Conservation (phyloP, 2,113 vertebrate genomes). For the Atrichornis clamosus region DNA sequence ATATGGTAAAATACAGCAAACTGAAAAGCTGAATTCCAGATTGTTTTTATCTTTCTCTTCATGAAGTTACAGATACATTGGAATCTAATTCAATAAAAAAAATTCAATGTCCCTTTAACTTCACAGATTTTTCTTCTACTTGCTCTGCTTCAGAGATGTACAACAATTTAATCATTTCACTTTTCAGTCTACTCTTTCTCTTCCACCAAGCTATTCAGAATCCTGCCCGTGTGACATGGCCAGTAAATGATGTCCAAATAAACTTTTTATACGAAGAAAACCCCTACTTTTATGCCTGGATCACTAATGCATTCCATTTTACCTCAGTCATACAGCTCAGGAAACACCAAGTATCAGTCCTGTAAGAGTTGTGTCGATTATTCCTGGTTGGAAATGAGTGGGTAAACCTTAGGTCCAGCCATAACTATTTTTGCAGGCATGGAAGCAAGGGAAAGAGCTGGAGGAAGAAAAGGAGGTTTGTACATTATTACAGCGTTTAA, state of each 20-base stretch:
- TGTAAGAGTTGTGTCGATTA: not conserved
- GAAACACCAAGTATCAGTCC: not conserved
- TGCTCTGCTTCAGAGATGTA: not conserved
- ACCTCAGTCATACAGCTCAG: not conserved
- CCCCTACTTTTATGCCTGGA: not conserved
- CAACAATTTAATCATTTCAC: not conserved
- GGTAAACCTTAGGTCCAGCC: not conserved
- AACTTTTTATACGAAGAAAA: not conserved
- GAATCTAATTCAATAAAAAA: not conserved
- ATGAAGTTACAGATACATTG: not conserved
- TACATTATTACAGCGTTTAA: not conserved
- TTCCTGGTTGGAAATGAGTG: not conserved
- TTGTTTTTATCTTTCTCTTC: constrained; percentile 57
- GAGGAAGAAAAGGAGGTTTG: not conserved
- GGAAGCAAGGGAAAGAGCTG: not conserved
- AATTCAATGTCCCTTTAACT: constrained; percentile 10
- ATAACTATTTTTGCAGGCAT: not conserved
- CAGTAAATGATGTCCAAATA: not conserved
- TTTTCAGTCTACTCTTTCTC: not conserved
- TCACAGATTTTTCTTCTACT: not conserved
- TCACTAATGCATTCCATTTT: not conserved
- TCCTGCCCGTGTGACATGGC: not conserved
- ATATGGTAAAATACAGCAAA: constrained; percentile 54
- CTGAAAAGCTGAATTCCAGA: constrained; percentile 25
- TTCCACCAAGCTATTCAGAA: not conserved